Evolutionary conservation across 2,113 vertebrate species (phyloP).

Genomic region (Centropus unirufus): DNA sequence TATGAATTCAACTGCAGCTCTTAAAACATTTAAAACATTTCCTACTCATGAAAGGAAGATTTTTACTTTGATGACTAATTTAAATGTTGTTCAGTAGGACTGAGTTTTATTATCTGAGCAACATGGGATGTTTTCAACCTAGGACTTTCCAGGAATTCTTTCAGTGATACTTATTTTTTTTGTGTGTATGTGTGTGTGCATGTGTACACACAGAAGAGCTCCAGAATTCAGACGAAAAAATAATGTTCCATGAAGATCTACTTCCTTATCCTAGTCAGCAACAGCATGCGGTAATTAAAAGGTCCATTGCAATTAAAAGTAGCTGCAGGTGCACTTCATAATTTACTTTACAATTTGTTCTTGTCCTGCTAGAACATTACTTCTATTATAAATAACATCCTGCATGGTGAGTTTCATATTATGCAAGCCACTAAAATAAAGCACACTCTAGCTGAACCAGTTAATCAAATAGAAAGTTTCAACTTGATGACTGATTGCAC

Average conservation of each 20-base stretch:
- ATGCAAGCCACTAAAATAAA: background rate
- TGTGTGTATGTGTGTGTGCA: background rate
- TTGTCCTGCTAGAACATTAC: background rate
- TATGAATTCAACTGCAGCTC: background rate
- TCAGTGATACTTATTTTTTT: background rate
- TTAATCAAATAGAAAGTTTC: slow-evolving; percentile 20
- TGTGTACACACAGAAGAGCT: background rate
- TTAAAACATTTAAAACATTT: slow-evolving; percentile 20
- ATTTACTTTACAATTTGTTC: slow-evolving; percentile 13
- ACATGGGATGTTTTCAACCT: background rate
- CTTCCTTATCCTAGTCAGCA: background rate
- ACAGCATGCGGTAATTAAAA: background rate
- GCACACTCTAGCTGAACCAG: background rate
- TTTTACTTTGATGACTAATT: slow-evolving; percentile 38
- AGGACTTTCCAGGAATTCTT: background rate
- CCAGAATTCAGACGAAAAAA: background rate
- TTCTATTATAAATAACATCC: background rate
- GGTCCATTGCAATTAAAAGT: background rate
- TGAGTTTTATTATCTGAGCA: background rate
- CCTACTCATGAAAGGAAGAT: background rate
- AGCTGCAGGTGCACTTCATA: background rate
- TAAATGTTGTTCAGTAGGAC: background rate
- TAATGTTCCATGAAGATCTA: background rate
- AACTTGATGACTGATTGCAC: background rate
- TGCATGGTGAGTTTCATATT: background rate